Evolutionary conservation across 2,113 vertebrate species (phyloP), one percentile per base, ranked within the genome.

Genomic region (Speoplatyrhinus poulsoni): DNA sequence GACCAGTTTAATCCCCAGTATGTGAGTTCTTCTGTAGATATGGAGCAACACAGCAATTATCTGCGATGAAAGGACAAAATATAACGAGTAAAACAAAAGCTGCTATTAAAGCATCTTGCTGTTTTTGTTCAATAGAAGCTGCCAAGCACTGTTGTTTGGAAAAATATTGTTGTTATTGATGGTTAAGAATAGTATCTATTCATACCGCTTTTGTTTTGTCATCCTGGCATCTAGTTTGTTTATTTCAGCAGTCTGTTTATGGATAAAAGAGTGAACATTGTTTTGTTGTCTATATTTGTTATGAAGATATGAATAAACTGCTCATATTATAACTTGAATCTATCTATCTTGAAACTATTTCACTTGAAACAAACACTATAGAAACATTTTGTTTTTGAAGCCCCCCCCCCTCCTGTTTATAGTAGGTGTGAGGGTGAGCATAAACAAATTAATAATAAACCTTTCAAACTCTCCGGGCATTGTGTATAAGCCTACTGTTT

Each of bases 1-100:
- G 82, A 83, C 79, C 85, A 81, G 69, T 85, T 86, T 90, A 90
- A 90, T 92, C 89, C 87, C 54, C 46, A 72, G 82, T 79, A 85
- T 89, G 88, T 88, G 85, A 91, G 85, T 89, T 91, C 83, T 77
- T 86, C 79, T 80, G 75, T 82, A 87, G 85, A 91, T 90, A 17
- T 81, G 60, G 72, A 67, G 75, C 79, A 67, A 82, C 82, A 41
- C 36, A 41, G 36, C 7, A 79, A 87, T 88, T 89, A 85, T 88
- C 83, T 68, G 69, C 83, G 70, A 81, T 73, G 84, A 86, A 76
- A 70, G 80, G 79, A 79, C 72, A 88, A 87, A 78, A 77, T 87
- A 75, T 79, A 72, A 75, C 17, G 56, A 74, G 67, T 73, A 33
- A 82, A 74, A 92, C 88, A 92, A 91, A 89, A 75, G 79, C 6